A percentile compares a stretch with the other conserved stretches of the same genome.
phyloP scores from a whole-genome alignment of 2,888 invertebrate genomes.

The Altica lythri region DNA sequence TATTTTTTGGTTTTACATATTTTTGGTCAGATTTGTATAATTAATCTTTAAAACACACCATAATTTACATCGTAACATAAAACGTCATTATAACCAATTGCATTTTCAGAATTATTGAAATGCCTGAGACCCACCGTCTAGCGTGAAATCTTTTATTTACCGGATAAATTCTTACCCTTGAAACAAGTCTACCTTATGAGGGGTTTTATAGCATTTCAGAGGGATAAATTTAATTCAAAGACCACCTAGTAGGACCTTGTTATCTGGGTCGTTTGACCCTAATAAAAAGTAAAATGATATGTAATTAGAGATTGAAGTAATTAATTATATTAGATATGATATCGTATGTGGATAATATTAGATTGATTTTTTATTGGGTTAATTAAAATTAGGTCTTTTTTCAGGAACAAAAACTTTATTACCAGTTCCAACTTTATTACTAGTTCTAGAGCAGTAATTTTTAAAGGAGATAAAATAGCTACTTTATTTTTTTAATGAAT shows the following conservation, averaged over 20 bases:
- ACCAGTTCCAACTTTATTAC: too few relatives aligned
- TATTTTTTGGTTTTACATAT: too few relatives aligned
- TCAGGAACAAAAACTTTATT: conserved; percentile 10
- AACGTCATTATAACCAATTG: not conserved
- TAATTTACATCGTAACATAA: not conserved
- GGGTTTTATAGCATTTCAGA: conserved; percentile 28
- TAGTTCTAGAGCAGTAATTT: conserved; percentile 6
- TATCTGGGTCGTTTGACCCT: conserved; percentile 31
- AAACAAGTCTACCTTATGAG: conserved; percentile 28
- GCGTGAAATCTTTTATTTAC: conserved; percentile 11
- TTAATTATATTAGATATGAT: conserved; percentile 36
- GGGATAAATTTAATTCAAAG: conserved; percentile 41
- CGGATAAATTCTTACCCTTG: conserved; percentile 27
- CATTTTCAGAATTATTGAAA: too few relatives aligned
- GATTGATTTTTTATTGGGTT: conserved; percentile 24
- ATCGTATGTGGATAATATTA: conserved; percentile 27
- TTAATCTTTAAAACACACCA: too few relatives aligned
- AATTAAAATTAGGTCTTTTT: conserved; percentile 18
- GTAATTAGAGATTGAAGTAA: conserved; percentile 42
- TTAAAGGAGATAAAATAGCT: conserved; percentile 9
- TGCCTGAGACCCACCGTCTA: conserved; percentile 2
- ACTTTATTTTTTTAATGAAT: conserved; percentile 15
- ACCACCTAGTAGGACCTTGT: conserved; percentile 43
- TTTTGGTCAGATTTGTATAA: too few relatives aligned
- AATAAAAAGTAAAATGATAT: conserved; percentile 38